phyloP scores from a whole-genome alignment of 2,888 invertebrate species.

The Coenonympha glycerion region DNA sequence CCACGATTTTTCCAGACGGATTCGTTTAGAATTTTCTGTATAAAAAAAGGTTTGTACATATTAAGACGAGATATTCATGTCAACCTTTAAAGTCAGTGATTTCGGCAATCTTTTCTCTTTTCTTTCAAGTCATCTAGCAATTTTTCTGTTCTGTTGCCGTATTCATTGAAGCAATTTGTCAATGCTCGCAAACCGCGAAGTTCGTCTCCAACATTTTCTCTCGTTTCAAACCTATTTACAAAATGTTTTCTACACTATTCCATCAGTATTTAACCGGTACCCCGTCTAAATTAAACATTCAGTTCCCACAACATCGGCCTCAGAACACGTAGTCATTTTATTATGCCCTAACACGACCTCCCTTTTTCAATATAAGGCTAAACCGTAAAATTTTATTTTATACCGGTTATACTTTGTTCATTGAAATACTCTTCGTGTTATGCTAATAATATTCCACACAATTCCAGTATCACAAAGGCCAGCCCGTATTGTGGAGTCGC shows the following conservation, averaged over 20 bases:
- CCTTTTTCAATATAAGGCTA: slow-evolving; percentile 65
- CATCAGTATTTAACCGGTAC: slow-evolving; percentile 25
- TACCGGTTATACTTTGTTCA: slow-evolving; percentile 64
- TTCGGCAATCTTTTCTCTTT: no score
- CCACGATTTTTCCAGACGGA: no score
- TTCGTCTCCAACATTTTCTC: no score
- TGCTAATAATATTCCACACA: slow-evolving; percentile 59
- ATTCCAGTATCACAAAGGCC: slow-evolving; percentile 53
- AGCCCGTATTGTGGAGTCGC: slow-evolving; percentile 55
- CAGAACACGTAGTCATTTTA: slow-evolving; percentile 55
- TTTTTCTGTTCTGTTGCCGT: no score
- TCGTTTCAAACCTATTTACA: background rate
- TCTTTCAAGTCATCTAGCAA: no score
- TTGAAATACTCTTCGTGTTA: slow-evolving; percentile 66
- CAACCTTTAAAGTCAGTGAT: no score
- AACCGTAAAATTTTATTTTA: slow-evolving; percentile 69
- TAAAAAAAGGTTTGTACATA: no score
- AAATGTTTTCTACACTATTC: background rate
- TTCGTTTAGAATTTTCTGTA: no score
- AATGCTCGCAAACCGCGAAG: no score
- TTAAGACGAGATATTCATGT: no score
- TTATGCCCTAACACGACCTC: slow-evolving; percentile 56
- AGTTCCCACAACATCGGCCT: slow-evolving; percentile 44
- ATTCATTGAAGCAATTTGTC: no score
- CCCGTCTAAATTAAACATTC: slow-evolving; percentile 48